phyloP scores from a whole-genome alignment of 2,888 invertebrate genomes.

The Tinea semifulvella region DNA sequence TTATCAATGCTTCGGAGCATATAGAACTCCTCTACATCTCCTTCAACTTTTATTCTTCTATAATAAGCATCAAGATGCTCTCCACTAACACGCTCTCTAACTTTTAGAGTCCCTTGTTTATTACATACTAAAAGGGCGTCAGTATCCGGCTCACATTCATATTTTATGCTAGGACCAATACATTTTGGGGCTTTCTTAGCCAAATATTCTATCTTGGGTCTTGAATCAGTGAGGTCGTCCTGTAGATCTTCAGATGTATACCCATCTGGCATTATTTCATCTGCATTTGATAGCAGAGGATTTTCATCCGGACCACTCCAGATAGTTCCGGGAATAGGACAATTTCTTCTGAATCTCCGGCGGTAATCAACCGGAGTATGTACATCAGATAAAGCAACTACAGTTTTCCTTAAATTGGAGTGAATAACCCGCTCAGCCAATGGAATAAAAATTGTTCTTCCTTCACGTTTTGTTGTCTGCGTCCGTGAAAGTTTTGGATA shows the following conservation, averaged over 20 bases:
- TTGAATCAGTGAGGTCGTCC: not conserved
- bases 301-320: not conserved
- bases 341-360: not conserved
- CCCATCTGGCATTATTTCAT: not conserved
- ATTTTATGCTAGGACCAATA: not conserved
- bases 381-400: not conserved
- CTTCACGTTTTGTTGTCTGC: not conserved
- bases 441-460: not conserved
- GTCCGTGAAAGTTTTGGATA: not conserved
- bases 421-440: not conserved
- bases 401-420: not conserved
- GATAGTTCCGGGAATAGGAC: not conserved
- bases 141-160: not conserved
- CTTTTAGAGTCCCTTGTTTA: not conserved
- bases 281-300: not conserved
- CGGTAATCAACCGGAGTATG: not conserved
- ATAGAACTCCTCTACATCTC: not conserved
- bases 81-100: not conserved
- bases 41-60: not conserved
- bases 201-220: not conserved
- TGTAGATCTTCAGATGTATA: not conserved
- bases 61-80: not conserved
- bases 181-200: not conserved
- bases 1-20: not conserved
- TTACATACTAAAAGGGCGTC: not conserved